Evolutionary conservation across 2,797 vertebrate species (phyloP).

Genomic region (Lepilemur septentrionalis): DNA sequence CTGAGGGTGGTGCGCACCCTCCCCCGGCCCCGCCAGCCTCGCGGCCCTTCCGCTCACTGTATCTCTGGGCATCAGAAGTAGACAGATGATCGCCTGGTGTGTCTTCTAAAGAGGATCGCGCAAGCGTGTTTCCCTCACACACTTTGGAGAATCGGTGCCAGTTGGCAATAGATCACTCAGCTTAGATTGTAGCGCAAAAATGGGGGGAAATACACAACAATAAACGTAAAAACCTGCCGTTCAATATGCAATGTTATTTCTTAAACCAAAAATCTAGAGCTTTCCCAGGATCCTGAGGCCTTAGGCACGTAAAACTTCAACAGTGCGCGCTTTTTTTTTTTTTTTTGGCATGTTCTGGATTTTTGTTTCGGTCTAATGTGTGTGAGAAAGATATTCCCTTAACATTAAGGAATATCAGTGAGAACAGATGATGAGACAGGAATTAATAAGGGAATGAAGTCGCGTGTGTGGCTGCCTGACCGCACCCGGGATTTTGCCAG

Average conservation of each 20-base stretch:
- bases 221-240: constrained; percentile 66
- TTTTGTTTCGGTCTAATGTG: background rate
- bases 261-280: constrained; percentile 75
- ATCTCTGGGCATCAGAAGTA: background rate
- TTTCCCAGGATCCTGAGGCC: constrained; percentile 68
- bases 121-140: constrained; percentile 16
- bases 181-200: constrained; percentile 14
- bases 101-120: constrained; percentile 57
- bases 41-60: background rate
- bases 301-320: constrained; percentile 54
- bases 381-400: background rate
- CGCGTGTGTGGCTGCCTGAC: background rate
- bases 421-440: background rate
- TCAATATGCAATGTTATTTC: constrained; percentile 70
- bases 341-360: background rate
- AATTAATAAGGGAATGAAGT: constrained; percentile 2
- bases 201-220: background rate
- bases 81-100: background rate
- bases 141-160: background rate
- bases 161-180: background rate
- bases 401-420: background rate
- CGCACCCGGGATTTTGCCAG: background rate
- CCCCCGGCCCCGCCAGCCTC: background rate
- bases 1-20: constrained; percentile 80
- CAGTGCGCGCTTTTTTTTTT: background rate